Base-by-base conservation (phyloP, 2,888 invertebrate genomes). In the Serripes groenlandicus region DNA sequence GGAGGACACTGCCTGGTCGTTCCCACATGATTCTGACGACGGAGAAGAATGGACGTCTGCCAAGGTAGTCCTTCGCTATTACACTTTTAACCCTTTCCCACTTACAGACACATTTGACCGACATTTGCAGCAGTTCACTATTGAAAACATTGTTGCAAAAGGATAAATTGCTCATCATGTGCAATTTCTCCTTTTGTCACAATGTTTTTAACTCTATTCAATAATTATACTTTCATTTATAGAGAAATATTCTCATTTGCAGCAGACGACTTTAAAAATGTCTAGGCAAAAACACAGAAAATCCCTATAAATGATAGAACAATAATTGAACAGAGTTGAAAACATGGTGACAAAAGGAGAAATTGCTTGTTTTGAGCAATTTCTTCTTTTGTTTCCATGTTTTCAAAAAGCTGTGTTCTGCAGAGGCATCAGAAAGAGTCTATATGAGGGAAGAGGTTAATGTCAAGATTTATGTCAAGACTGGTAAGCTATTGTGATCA, bases 1-100 rank as follows among this genome's bases (percentile, higher is more conserved):
- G 35, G 86, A 88, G n/a, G 78, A 74, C 28, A 70, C 69, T 18
- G 81, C 83, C 28, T 84, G 85, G 79, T 66, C 64, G 9, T 88
- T 86, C 37, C 86, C 88, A 7, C 88, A 86, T 78, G 86, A 86
- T 68, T 52, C 60, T 42, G 85, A 85, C 26, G 73, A 74, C 0
- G 69, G 42, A 32, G 5, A 15, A 21, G 56, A 56, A 3, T 66
- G 42, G 42, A 66, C 37, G 42, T 23, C 42, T 26, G 21, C 15
- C 21, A 66, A 66, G 42, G 66, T 66, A 42, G 49, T 49, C 18
- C 42, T 42, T 9, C 18, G 42, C 9, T 42, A 42, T 11, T 42
- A 18, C 42, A 42, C 42, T 42, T 1, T 56, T 26, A 56, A 56
- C 56, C 23, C 26, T n/a, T 56, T 56, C 18, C 56, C 56, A 56